Conservation (phyloP, 2,888 invertebrate genomes). For the Melieria crassipennis region DNA sequence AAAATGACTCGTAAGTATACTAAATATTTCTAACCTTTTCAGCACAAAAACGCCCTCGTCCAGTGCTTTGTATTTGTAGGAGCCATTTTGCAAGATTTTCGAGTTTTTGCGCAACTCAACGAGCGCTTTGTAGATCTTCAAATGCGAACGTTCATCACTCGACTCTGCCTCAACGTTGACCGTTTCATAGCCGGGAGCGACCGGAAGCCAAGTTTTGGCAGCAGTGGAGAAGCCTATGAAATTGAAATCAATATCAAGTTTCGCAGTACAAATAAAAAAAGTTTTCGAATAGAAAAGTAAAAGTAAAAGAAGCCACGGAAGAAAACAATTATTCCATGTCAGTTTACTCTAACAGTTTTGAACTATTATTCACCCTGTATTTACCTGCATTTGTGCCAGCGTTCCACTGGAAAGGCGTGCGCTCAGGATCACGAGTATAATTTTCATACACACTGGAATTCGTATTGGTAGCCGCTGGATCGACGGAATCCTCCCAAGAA, state of each 20-base stretch:
- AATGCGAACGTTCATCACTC: slow-evolving; percentile 67
- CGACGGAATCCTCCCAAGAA: slow-evolving; percentile 67
- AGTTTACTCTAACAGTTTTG: not conserved
- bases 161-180: slow-evolving; percentile 70
- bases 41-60: slow-evolving; percentile 52
- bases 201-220: slow-evolving; percentile 59
- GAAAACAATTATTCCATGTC: not conserved
- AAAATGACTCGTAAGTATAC: not conserved
- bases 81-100: slow-evolving; percentile 52
- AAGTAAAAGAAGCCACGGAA: not conserved
- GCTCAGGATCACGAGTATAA: slow-evolving; percentile 71
- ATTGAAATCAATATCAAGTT: slow-evolving; percentile 67
- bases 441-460: slow-evolving; percentile 70
- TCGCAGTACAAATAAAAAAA: slow-evolving; percentile 70
- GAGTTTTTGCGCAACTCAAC: slow-evolving; percentile 58
- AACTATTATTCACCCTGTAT: not conserved
- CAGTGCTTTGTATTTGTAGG: slow-evolving; percentile 52
- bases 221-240: slow-evolving; percentile 62
- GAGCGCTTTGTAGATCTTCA: slow-evolving; percentile 71
- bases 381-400: slow-evolving; percentile 57
- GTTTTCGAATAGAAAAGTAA: slow-evolving; percentile 73
- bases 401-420: slow-evolving; percentile 75
- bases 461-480: slow-evolving; percentile 70
- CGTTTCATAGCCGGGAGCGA: slow-evolving; percentile 69
- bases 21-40: slow-evolving; percentile 52